Evolutionary conservation across 2,113 vertebrate genomes (phyloP).

Genomic region (Neogale vison): DNA sequence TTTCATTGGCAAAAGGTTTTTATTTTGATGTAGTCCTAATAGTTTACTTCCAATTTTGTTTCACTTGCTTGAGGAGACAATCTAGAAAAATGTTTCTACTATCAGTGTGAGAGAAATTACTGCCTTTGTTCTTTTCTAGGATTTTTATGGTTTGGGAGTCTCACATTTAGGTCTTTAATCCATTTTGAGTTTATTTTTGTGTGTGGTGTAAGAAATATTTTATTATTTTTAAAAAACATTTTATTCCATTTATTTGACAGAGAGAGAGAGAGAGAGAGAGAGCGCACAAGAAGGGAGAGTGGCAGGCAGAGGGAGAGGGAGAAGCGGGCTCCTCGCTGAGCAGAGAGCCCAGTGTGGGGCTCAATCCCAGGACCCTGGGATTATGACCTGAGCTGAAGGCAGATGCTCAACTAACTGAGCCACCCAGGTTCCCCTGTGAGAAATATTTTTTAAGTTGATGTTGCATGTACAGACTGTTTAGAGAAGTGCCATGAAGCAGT

Average conservation of each 20-base stretch:
- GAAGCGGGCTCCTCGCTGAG: too few species aligned
- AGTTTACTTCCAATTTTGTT: not conserved
- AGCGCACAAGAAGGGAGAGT: too few species aligned
- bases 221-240: not conserved
- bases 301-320: too few species aligned
- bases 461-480: not conserved
- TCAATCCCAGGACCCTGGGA: too few species aligned
- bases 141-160: not conserved
- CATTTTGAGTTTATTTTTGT: not conserved
- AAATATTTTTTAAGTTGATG: slow-evolving; percentile 10
- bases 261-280: too few species aligned
- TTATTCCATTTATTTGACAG: too few species aligned
- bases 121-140: not conserved
- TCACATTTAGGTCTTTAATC: not conserved
- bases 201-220: not conserved
- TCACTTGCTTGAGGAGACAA: not conserved
- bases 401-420: not conserved
- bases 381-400: not conserved
- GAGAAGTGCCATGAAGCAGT: slow-evolving; percentile 27
- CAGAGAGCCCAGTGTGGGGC: too few species aligned
- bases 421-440: not conserved
- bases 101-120: not conserved
- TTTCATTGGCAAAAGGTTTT: not conserved
- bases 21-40: not conserved
- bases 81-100: not conserved